Evolutionary conservation across 2,888 invertebrate species (phyloP), one percentile per base, ranked within the genome.

Genomic region (Elegia similella): DNA sequence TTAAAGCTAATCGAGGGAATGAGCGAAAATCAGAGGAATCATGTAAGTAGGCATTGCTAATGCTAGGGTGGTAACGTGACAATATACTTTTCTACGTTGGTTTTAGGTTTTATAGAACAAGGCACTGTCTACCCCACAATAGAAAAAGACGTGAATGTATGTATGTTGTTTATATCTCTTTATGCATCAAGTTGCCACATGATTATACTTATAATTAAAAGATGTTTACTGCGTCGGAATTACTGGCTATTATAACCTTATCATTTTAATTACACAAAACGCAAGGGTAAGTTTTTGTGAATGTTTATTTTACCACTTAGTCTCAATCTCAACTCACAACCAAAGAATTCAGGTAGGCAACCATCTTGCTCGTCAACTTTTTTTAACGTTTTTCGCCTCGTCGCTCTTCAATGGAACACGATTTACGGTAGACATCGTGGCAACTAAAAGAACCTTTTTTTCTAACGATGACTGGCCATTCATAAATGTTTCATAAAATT

Each of bases 361-460:
- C 74, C 76, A 76, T 76, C 67, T 69, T 68, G 73, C 69, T 72
- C 71, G 75, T 71, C 73, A 73, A 65, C 71, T 69, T 73, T 84
- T 85, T 84, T 85, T 81, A 76, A 68, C 55, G 65, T 69, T 76
- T 69, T 73, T 70, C 75, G 70, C 69, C 66, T 76, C 74, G 67
- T 60, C 72, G 72, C 64, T 69, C 68, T 78, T 84, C 81, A 87
- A 86, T 88, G 87, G 75, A 69, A 60, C 62, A 82, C 81, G 82
- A 84, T 85, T 86, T 87, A 88, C 87, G 87, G 75, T 84, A 89
- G 89, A 90, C 89, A 75, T 74, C 70, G 77, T 72, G 89, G 86
- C 86, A 78, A 85, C 86, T 86, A 84, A 84, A 87, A 78, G 69
- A 72, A 75, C 72, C 71, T 74, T 73, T 76, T 75, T 76, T 78